phyloP scores from a whole-genome alignment of 2,888 invertebrate genomes.

The Drosophila anomelani region DNA sequence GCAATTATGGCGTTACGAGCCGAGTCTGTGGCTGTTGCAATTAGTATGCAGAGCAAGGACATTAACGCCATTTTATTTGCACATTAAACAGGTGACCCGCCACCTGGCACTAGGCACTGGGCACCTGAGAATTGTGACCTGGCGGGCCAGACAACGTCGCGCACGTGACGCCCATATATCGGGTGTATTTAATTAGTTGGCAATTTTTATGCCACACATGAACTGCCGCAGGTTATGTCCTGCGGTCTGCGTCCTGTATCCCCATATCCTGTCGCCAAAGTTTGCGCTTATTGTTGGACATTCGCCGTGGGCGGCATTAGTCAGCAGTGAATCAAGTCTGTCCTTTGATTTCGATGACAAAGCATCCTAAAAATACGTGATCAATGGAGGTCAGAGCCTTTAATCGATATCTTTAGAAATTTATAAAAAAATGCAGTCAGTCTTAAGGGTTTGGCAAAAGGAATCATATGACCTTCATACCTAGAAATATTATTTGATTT shows the following conservation, averaged over 20 bases:
- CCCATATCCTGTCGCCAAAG: constrained; percentile 27
- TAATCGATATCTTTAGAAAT: constrained; percentile 26
- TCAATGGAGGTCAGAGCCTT: constrained; percentile 14
- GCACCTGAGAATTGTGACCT: constrained; percentile 12
- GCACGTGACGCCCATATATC: constrained; percentile 63
- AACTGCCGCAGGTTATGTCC: constrained; percentile 7
- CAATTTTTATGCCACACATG: constrained; percentile 55
- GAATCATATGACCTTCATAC: background rate
- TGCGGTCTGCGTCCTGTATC: background rate
- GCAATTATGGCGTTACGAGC: constrained; percentile 44
- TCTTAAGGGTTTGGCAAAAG: background rate
- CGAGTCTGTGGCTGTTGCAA: constrained; percentile 56
- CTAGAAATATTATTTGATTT: no score
- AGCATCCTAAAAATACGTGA: constrained; percentile 34
- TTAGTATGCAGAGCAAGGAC: constrained; percentile 69
- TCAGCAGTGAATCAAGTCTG: constrained; percentile 34
- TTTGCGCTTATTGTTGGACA: constrained; percentile 40
- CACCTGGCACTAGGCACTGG: constrained; percentile 30
- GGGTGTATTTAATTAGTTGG: constrained; percentile 64
- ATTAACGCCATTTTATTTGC: constrained; percentile 71
- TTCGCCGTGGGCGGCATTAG: constrained; percentile 18
- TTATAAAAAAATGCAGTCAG: background rate
- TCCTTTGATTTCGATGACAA: constrained; percentile 29
- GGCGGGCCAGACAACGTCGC: constrained; percentile 20
- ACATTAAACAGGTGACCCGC: constrained; percentile 69